These are phyloP conservation scores for Lepeophtheirus salmonis DNA, from an alignment of 1,140 invertebrate species.

Conservation along the genomic window DNA sequence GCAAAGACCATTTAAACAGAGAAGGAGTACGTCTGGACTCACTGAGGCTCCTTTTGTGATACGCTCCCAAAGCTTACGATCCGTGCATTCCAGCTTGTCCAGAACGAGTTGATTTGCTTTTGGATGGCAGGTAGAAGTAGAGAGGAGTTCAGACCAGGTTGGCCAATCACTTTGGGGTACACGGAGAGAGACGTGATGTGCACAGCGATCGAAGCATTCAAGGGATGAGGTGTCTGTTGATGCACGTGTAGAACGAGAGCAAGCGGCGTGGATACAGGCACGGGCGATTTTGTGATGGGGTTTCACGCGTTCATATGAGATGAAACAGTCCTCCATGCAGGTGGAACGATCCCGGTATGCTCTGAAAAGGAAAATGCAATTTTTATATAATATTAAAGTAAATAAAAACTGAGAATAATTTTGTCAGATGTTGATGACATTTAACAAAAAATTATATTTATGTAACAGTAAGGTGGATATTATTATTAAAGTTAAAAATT, in stretches of 20 bases:
- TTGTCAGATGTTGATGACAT: too few species aligned
- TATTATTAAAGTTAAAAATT: too few species aligned
- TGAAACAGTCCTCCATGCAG: slow-evolving; percentile 8
- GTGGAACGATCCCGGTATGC: not conserved
- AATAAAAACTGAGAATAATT: too few species aligned
- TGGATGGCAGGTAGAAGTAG: not conserved
- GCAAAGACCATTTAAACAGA: slow-evolving; percentile 6
- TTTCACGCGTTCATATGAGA: not conserved
- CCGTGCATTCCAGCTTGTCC: slow-evolving; percentile 2
- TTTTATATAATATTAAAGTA: too few species aligned
- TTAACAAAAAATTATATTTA: too few species aligned
- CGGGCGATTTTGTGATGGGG: slow-evolving; percentile 5
- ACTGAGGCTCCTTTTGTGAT: not conserved
- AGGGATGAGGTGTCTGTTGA: not conserved
- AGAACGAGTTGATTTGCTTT: not conserved
- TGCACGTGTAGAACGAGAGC: not conserved
- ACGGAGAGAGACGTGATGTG: not conserved
- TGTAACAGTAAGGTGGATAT: too few species aligned
- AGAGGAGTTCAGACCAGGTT: slow-evolving; percentile 6
- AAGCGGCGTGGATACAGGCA: slow-evolving; percentile 3
- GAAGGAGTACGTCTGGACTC: not conserved
- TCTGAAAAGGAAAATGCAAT: too few species aligned
- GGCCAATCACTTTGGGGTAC: slow-evolving; percentile 2
- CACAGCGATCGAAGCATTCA: slow-evolving; percentile 6
- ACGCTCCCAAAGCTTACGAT: not conserved